Conservation (phyloP, 2,888 invertebrate genomes). For the Criorhina ranunculi region DNA sequence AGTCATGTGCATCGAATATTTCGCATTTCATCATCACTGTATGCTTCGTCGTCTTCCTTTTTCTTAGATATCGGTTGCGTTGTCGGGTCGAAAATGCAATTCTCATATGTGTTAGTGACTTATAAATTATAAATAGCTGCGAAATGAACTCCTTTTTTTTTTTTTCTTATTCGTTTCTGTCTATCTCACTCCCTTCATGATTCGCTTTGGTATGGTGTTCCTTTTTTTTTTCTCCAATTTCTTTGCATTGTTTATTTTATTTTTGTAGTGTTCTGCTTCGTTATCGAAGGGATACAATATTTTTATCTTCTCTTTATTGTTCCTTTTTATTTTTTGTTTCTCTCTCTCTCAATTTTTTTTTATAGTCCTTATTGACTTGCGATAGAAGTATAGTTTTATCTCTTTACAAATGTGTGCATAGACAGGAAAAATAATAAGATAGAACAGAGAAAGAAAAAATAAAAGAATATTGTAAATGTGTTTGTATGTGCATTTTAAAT, state of each 20-base stretch:
- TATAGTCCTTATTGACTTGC: constrained; percentile 71
- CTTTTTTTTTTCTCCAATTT: constrained; percentile 53
- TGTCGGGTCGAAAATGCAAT: constrained; percentile 51
- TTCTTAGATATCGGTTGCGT: constrained; percentile 15
- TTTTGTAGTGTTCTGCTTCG: constrained; percentile 63
- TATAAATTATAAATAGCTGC: constrained; percentile 76
- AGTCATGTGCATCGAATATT: constrained; percentile 65
- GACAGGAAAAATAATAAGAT: neutral
- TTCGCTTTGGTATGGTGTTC: constrained; percentile 42
- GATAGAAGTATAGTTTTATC: constrained; percentile 53
- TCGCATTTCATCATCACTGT: constrained; percentile 59
- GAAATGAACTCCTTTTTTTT: constrained; percentile 64
- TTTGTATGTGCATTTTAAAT: constrained; percentile 73
- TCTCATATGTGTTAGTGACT: constrained; percentile 51
- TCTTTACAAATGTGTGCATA: constrained; percentile 49
- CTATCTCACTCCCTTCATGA: neutral
- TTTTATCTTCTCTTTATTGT: constrained; percentile 63
- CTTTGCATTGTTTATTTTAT: constrained; percentile 69
- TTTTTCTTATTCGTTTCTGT: constrained; percentile 7
- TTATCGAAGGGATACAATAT: constrained; percentile 65
- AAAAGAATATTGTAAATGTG: constrained; percentile 54
- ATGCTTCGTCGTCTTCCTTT: constrained; percentile 24
- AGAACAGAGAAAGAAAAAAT: constrained; percentile 30
- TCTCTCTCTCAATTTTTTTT: neutral
- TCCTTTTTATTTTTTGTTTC: constrained; percentile 48